These are phyloP conservation scores for Drosophila carrolli DNA, from an alignment of 1,140 invertebrate species.

Conservation along the genomic window DNA sequence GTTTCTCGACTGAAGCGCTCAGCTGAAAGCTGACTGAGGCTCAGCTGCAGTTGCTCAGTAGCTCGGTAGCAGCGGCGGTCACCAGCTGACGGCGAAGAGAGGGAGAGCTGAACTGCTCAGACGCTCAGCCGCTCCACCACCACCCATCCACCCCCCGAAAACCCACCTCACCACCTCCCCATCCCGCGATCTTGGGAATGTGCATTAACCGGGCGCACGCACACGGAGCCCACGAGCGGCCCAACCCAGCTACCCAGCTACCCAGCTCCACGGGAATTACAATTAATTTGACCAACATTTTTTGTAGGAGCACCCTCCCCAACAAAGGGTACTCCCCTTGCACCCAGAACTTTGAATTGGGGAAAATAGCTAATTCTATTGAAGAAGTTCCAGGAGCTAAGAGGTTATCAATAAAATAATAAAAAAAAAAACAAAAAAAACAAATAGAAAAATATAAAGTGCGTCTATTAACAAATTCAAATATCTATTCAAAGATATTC, in stretches of 20 bases:
- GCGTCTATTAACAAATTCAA: too few relatives aligned
- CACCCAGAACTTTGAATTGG: background rate
- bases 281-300: slow-evolving; percentile 44
- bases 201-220: slow-evolving; percentile 16
- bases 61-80: slow-evolving; percentile 28
- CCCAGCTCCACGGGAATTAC: slow-evolving; percentile 26
- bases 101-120: background rate
- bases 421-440: background rate
- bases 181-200: slow-evolving; percentile 4
- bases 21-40: slow-evolving; percentile 42
- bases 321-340: background rate
- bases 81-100: slow-evolving; percentile 23
- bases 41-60: slow-evolving; percentile 35
- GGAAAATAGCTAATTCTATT: background rate
- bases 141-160: background rate
- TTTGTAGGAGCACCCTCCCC: background rate
- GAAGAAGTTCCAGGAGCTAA: too few relatives aligned
- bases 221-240: slow-evolving; percentile 3
- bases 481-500: too few relatives aligned
- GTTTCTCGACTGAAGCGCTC: slow-evolving; percentile 71
- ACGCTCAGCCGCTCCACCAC: background rate
- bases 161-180: background rate
- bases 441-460: background rate
- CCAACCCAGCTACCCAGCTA: slow-evolving; percentile 2
- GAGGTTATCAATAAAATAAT: too few relatives aligned